These are phyloP conservation scores for Campoletis sonorensis DNA, from an alignment of 1,140 invertebrate species.

Conservation along the genomic window DNA sequence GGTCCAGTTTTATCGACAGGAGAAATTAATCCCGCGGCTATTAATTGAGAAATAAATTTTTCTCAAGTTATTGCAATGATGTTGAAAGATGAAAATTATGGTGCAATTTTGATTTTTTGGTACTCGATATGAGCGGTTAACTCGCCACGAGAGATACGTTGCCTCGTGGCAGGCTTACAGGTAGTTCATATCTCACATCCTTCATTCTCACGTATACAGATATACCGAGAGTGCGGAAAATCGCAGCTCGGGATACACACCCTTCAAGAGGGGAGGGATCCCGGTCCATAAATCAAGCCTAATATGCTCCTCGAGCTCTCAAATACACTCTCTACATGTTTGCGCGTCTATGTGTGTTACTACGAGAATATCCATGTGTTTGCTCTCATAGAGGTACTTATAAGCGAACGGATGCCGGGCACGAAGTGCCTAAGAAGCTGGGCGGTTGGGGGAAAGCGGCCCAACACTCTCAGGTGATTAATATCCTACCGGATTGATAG, in stretches of 20 bases:
- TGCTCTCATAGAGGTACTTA: constrained; percentile 41
- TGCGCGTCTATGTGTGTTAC: neutral
- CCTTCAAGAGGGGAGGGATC: neutral
- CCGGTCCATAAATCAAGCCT: constrained; percentile 68
- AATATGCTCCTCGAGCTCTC: constrained; percentile 51
- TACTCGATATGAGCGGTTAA: too few species aligned
- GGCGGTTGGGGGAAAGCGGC: constrained; percentile 5
- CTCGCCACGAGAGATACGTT: too few species aligned
- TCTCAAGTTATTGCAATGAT: too few species aligned
- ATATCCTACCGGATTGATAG: constrained; percentile 48
- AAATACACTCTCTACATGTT: neutral
- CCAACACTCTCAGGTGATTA: constrained; percentile 48
- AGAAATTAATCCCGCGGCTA: too few species aligned
- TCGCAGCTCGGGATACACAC: neutral
- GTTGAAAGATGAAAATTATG: too few species aligned
- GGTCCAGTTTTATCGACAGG: too few species aligned
- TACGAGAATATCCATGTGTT: neutral
- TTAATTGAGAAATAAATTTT: too few species aligned
- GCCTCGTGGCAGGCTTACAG: too few species aligned
- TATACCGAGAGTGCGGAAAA: constrained; percentile 28
- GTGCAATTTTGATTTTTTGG: too few species aligned
- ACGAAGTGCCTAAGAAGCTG: constrained; percentile 35
- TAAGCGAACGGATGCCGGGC: constrained; percentile 47
- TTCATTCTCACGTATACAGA: neutral
- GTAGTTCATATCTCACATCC: constrained; percentile 30